Base-by-base conservation (phyloP, 2,113 vertebrate genomes). In the Pica pica region DNA sequence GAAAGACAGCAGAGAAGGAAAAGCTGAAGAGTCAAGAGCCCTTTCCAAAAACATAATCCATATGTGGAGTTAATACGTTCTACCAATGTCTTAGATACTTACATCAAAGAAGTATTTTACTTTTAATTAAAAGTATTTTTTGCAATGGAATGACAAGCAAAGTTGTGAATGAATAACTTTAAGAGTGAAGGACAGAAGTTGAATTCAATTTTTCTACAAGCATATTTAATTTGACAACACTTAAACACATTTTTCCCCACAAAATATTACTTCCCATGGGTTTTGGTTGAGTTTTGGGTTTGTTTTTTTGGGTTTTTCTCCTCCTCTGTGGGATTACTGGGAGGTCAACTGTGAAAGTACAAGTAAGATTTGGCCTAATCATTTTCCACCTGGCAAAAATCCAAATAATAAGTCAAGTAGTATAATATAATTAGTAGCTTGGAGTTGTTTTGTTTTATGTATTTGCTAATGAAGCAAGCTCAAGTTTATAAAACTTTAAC, bases 261-360 rank as follows among this genome's bases (percentile, higher is more conserved):
- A 33, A 71, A 31, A 31, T 76, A 56, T 33, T 69, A 65, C 35
- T 95, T 95, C 50, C 60, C 30, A 52, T 57, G 57, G 15, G 4
- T 27, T 11, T 35, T 80, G n/a, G n/a, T 83, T 83, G 63, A 76
- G 22, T 71, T 73, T 13, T 23, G 5, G 47, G 33, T 47, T 65
- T 76, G 56, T 7, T 60, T 22, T 37, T 47, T 41, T 13, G 42
- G 13, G 4, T 4, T 49, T 86, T 75, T 83, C 50, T 23, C 10
- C n/a, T 31, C 30, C 31, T 83, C 61, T 27, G 60, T n/a, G 74
- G 56, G 90, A 97, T 88, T 93, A 92, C 78, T 81, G 70, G 59
- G 41, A 96, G 50, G 93, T 91, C 94, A 95, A 77, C 77, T 82
- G 81, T 90, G 56, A 96, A 97, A 95, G 73, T 82, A 95, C 79